phyloP scores from a whole-genome alignment of 2,888 invertebrate genomes.

The Meliscaeva auricollis region DNA sequence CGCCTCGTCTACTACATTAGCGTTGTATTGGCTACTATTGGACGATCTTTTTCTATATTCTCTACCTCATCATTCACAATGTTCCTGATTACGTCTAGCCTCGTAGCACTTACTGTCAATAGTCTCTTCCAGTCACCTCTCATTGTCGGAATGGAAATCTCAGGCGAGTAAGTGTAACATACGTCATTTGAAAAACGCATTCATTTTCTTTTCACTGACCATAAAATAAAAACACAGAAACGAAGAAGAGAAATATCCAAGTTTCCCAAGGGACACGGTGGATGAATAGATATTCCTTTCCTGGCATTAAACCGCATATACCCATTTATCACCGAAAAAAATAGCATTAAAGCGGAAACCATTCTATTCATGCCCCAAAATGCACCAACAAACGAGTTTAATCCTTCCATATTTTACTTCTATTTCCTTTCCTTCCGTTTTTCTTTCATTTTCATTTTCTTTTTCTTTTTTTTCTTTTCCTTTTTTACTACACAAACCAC shows the following conservation, averaged over 20 bases:
- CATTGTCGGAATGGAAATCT: constrained; percentile 86
- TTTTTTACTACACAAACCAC: constrained; percentile 51
- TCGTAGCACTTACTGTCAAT: constrained; percentile 84
- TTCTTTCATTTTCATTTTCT: constrained; percentile 35
- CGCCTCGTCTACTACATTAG: constrained; percentile 85
- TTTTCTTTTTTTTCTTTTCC: constrained; percentile 11
- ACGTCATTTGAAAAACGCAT: constrained; percentile 27
- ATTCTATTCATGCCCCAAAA: constrained; percentile 50
- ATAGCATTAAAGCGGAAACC: constrained; percentile 68
- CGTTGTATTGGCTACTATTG: constrained; percentile 83
- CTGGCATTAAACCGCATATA: constrained; percentile 45
- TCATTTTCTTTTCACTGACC: constrained; percentile 45
- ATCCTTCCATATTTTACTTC: constrained; percentile 64
- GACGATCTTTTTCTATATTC: constrained; percentile 83
- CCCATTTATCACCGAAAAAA: constrained; percentile 66
- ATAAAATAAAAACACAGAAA: neutral
- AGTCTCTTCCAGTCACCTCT: constrained; percentile 85
- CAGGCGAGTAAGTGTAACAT: constrained; percentile 83
- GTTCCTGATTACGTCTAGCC: constrained; percentile 83
- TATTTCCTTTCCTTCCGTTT: constrained; percentile 51
- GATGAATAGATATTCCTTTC: constrained; percentile 37
- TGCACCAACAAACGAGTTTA: constrained; percentile 64
- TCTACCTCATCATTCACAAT: constrained; percentile 83
- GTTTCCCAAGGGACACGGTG: neutral
- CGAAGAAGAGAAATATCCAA: neutral